These are phyloP conservation scores for Plemyria rubiginata DNA, from an alignment of 2,888 invertebrate species.

Conservation along the genomic window DNA sequence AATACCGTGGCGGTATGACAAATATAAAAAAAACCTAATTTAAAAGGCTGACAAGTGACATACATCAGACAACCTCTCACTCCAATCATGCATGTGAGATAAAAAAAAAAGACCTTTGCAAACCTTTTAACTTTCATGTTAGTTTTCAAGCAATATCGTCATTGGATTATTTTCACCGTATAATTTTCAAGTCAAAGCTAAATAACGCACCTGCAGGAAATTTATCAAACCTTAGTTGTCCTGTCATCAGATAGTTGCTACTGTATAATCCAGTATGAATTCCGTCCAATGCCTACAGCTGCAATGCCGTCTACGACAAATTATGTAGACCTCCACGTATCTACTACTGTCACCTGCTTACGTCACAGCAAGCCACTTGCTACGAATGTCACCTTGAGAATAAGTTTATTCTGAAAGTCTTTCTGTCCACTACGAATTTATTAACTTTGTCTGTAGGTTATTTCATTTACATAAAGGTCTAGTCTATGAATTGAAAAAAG, in stretches of 20 bases:
- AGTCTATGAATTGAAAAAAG: too few species aligned
- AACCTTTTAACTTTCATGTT: too few species aligned
- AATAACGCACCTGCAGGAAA: neutral
- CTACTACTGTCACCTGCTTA: conserved; percentile 11
- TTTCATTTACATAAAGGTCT: neutral
- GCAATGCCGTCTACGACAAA: conserved; percentile 28
- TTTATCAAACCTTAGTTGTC: neutral
- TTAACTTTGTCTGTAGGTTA: conserved; percentile 13
- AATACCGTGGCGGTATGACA: too few species aligned
- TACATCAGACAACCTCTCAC: too few species aligned
- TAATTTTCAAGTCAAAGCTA: neutral
- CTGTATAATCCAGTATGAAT: conserved; percentile 4
- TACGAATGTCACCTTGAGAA: conserved; percentile 20
- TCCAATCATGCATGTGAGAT: too few species aligned
- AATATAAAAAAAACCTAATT: too few species aligned
- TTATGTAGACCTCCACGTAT: conserved; percentile 12
- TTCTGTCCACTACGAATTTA: conserved; percentile 14
- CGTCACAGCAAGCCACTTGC: conserved; percentile 11
- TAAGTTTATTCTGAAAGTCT: conserved; percentile 9
- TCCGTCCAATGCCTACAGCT: conserved; percentile 16
- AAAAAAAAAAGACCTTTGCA: too few species aligned
- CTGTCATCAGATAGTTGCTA: conserved; percentile 12
- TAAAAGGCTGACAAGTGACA: too few species aligned
- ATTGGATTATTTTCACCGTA: too few species aligned
- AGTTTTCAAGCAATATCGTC: too few species aligned